phyloP scores from a whole-genome alignment of 2,888 invertebrate species.

The Acrobasis repandana region DNA sequence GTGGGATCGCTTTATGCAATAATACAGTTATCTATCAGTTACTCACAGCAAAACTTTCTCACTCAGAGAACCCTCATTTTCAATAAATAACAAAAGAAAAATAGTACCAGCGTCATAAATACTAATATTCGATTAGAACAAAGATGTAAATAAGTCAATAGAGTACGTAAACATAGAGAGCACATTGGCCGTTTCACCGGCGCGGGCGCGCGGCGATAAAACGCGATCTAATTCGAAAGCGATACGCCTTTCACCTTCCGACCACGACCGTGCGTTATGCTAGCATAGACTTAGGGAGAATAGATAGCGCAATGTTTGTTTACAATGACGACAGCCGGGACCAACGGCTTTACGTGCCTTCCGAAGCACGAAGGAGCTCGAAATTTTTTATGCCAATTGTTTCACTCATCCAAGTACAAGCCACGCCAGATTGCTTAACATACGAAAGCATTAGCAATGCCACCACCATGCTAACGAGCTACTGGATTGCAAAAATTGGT shows the following conservation, averaged over 20 bases:
- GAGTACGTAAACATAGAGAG: slow-evolving; percentile 50
- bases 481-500: too few species aligned
- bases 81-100: neutral
- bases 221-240: slow-evolving; percentile 80
- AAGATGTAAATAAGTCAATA: slow-evolving; percentile 36
- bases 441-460: too few species aligned
- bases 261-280: slow-evolving; percentile 54
- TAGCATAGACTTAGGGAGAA: neutral
- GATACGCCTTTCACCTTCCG: slow-evolving; percentile 80
- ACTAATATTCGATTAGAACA: slow-evolving; percentile 16
- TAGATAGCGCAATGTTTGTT: neutral
- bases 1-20: too few species aligned
- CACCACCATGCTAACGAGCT: too few species aligned
- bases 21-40: too few species aligned
- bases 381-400: too few species aligned
- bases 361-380: neutral
- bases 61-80: too few species aligned
- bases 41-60: too few species aligned
- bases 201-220: slow-evolving; percentile 52
- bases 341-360: too few species aligned
- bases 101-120: slow-evolving; percentile 2
- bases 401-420: too few species aligned
- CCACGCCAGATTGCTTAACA: too few species aligned
- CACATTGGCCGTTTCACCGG: slow-evolving; percentile 60
- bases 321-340: neutral